These are phyloP conservation scores for Cheilosia urbana DNA, from an alignment of 2,888 invertebrate species.

Conservation along the genomic window DNA sequence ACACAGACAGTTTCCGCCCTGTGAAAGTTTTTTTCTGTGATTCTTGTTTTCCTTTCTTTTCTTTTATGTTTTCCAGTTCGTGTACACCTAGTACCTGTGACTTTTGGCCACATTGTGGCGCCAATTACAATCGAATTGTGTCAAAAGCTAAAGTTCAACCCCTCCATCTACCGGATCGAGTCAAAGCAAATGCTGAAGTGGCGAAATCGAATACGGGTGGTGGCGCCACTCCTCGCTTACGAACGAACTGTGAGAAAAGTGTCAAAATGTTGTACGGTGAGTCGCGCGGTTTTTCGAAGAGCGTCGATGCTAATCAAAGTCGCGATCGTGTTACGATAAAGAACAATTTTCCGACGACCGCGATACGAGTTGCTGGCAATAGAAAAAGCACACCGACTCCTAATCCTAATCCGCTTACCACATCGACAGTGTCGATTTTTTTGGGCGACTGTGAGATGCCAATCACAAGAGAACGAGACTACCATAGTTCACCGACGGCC, in stretches of 20 bases:
- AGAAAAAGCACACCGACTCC: constrained; percentile 6
- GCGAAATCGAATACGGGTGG: constrained; percentile 29
- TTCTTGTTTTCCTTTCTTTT: constrained; percentile 57
- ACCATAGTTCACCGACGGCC: constrained; percentile 64
- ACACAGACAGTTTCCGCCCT: constrained; percentile 29
- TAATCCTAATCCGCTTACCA: constrained; percentile 54
- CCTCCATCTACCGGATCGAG: constrained; percentile 54
- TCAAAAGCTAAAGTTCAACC: constrained; percentile 68
- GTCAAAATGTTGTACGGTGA: constrained; percentile 44
- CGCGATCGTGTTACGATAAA: constrained; percentile 42
- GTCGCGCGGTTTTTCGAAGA: constrained; percentile 30
- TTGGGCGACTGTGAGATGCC: constrained; percentile 81
- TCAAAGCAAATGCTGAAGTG: constrained; percentile 43
- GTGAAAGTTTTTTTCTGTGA: constrained; percentile 36
- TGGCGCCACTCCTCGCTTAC: constrained; percentile 15
- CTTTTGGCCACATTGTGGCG: constrained; percentile 86
- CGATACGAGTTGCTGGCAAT: constrained; percentile 69
- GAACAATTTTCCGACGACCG: constrained; percentile 73
- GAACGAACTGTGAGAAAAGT: constrained; percentile 48
- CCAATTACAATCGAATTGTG: constrained; percentile 75
- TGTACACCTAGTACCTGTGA: constrained; percentile 86
- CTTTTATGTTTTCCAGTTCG: constrained; percentile 79
- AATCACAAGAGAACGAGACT: constrained; percentile 77
- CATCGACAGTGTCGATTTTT: constrained; percentile 78
- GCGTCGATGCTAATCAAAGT: constrained; percentile 24